Evolutionary conservation across 2,113 vertebrate genomes (phyloP).

Genomic region (Passer domesticus): DNA sequence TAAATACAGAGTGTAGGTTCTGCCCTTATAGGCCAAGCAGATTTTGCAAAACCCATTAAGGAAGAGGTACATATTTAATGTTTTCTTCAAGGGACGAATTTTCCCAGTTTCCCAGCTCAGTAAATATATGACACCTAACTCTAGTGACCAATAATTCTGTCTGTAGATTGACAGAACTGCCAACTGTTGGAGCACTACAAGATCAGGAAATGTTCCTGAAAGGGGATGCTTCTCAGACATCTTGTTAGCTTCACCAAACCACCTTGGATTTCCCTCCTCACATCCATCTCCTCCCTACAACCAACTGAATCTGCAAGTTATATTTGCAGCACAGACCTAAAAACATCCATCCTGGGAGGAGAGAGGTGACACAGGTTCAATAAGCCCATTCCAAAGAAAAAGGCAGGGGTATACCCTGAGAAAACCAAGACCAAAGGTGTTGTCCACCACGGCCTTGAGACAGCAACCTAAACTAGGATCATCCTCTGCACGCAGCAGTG

Average conservation of each 20-base stretch:
- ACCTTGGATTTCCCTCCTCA: not conserved
- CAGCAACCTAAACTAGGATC: not conserved
- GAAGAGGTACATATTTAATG: not conserved
- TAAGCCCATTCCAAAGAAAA: not conserved
- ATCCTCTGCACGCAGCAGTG: fast-evolving
- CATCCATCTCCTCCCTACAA: not conserved
- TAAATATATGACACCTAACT: not conserved
- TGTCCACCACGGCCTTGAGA: not conserved
- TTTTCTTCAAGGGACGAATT: not conserved
- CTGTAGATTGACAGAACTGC: not conserved
- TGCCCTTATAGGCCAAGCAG: not conserved
- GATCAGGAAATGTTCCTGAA: not conserved
- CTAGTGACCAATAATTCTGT: not conserved
- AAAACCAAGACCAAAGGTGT: not conserved
- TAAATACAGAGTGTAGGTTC: not conserved
- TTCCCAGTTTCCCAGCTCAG: not conserved
- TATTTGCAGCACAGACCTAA: not conserved
- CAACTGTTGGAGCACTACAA: not conserved
- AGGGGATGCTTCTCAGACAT: not conserved
- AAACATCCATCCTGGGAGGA: not conserved
- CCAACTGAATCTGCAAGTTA: not conserved
- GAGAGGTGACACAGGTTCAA: not conserved
- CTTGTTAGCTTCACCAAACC: not conserved
- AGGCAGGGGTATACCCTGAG: not conserved
- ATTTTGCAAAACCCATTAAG: not conserved